Conservation (phyloP, 1,140 invertebrate species). For the Drosophila orena region DNA sequence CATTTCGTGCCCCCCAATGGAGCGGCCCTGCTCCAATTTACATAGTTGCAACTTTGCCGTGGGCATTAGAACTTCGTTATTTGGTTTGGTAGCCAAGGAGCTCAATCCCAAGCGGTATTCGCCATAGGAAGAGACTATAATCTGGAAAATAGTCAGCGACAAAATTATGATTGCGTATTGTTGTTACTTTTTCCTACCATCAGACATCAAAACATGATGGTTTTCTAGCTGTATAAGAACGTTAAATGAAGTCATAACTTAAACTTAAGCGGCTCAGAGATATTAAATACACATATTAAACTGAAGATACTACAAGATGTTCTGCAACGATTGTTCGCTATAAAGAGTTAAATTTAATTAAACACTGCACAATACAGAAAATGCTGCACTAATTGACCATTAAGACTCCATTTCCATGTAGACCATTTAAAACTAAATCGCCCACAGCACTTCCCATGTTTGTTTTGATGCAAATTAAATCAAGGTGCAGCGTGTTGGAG, state of each 20-base stretch:
- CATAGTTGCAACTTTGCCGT: slow-evolving; percentile 25
- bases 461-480: slow-evolving; percentile 1
- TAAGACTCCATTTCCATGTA: not conserved
- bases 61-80: slow-evolving; percentile 14
- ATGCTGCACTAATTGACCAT: not conserved
- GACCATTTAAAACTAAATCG: not conserved
- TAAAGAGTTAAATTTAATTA: too few species aligned
- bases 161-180: too few species aligned
- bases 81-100: slow-evolving; percentile 14
- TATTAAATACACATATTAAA: too few species aligned
- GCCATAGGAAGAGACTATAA: not conserved
- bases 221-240: too few species aligned
- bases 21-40: slow-evolving; percentile 14
- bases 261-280: too few species aligned
- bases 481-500: slow-evolving; percentile 8
- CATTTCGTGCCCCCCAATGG: slow-evolving; percentile 28
- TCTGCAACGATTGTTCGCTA: too few species aligned
- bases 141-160: not conserved
- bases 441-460: not conserved
- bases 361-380: too few species aligned
- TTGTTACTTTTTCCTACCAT: too few species aligned
- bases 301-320: too few species aligned
- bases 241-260: too few species aligned
- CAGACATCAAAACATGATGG: too few species aligned
- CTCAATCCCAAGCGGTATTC: not conserved